These are phyloP conservation scores for Onchidella celtica DNA, from an alignment of 2,888 invertebrate genomes.

Conservation along the genomic window DNA sequence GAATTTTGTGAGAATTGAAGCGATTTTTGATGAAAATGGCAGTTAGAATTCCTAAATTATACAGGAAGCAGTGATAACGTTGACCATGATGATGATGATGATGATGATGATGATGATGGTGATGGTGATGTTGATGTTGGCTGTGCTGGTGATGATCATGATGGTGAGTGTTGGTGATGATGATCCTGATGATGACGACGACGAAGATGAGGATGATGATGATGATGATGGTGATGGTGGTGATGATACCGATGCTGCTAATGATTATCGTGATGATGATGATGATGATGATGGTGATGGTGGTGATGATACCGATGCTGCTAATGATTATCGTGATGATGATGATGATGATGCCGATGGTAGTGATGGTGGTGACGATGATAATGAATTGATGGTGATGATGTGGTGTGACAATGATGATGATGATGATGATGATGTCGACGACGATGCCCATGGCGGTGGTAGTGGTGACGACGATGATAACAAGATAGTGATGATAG, in stretches of 20 bases:
- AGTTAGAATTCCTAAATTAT: too few relatives aligned
- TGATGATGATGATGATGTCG: conserved; percentile 42
- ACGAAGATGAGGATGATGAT: neutral
- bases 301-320: conserved; percentile 33
- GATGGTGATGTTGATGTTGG: conserved; percentile 23
- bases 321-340: neutral
- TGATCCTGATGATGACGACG: conserved; percentile 12
- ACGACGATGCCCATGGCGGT: conserved; percentile 17
- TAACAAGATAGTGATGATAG: too few relatives aligned
- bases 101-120: conserved; percentile 38
- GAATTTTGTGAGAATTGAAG: too few relatives aligned
- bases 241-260: neutral
- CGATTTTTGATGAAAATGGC: too few relatives aligned
- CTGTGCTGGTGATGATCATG: neutral
- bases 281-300: conserved; percentile 48
- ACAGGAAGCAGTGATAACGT: too few relatives aligned
- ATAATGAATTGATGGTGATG: conserved; percentile 40
- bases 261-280: conserved; percentile 42
- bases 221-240: conserved; percentile 10
- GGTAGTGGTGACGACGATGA: conserved; percentile 13
- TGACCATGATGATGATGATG: conserved; percentile 16
- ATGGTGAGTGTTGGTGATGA: neutral
- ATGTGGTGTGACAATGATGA: too few relatives aligned
- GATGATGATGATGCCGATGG: conserved; percentile 15
- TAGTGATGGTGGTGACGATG: conserved; percentile 11